A percentile compares a stretch with the other conserved stretches of the same genome.
Evolutionary conservation across 2,888 invertebrate genomes (phyloP).

Genomic region (Esperia sulphurella): DNA sequence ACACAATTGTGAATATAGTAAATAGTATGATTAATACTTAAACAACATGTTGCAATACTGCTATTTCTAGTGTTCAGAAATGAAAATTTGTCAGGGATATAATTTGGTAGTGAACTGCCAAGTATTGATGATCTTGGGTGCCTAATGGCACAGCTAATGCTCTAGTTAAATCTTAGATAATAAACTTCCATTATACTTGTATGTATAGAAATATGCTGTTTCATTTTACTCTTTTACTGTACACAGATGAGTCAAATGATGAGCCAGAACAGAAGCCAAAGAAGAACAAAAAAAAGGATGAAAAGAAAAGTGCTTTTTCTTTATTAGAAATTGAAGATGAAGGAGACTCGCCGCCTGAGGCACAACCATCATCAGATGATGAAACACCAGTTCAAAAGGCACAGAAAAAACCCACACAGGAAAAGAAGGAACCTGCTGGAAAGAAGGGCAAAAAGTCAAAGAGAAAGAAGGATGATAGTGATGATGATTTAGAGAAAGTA

Average conservation of each 20-base stretch:
- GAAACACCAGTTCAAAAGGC: constrained; percentile 56
- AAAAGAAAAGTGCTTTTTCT: constrained; percentile 82
- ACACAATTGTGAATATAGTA: too few relatives aligned
- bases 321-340: constrained; percentile 83
- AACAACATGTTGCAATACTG: too few relatives aligned
- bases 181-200: too few relatives aligned
- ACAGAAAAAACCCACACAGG: constrained; percentile 53
- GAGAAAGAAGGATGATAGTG: constrained; percentile 87
- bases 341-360: constrained; percentile 67
- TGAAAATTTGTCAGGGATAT: too few relatives aligned
- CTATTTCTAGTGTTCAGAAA: too few relatives aligned
- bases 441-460: constrained; percentile 87
- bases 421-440: constrained; percentile 70
- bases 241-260: constrained; percentile 61
- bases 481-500: constrained; percentile 90
- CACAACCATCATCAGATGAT: constrained; percentile 66
- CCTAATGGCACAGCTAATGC: too few relatives aligned
- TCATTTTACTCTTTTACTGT: not conserved
- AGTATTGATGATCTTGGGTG: too few relatives aligned
- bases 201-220: too few relatives aligned
- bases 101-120: too few relatives aligned
- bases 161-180: too few relatives aligned
- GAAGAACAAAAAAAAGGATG: constrained; percentile 62
- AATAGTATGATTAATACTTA: too few relatives aligned
- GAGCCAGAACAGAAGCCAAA: constrained; percentile 67